Percentiles rank a stretch among this genome's conserved stretches.
Evolutionary conservation across 2,888 invertebrate species (phyloP).

Genomic region (Diachrysia chrysitis): DNA sequence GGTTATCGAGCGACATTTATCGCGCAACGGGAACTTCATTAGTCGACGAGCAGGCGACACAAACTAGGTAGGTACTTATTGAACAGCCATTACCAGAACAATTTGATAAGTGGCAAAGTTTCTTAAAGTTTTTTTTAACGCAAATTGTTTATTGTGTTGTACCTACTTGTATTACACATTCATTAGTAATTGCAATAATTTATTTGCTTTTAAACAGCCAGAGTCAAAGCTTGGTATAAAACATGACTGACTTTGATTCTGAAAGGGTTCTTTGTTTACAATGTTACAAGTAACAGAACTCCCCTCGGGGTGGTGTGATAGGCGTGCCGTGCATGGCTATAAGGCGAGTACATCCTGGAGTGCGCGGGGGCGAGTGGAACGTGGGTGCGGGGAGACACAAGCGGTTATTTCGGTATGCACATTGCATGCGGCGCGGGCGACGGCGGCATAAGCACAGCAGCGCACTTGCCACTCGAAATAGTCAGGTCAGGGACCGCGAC

Average conservation of each 20-base stretch:
- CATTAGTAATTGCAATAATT: conserved; percentile 11
- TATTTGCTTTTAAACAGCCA: not conserved
- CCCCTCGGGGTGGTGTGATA: conserved; percentile 71
- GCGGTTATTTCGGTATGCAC: conserved; percentile 89
- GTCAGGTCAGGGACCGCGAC: conserved; percentile 89
- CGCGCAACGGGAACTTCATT: conserved; percentile 66
- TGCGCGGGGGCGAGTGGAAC: conserved; percentile 61
- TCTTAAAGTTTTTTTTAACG: not conserved
- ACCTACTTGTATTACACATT: not conserved
- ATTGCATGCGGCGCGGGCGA: conserved; percentile 80
- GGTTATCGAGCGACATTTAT: conserved; percentile 83
- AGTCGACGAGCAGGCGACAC: conserved; percentile 32
- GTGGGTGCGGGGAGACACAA: conserved; percentile 75
- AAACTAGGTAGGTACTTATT: conserved; percentile 19
- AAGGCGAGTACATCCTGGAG: conserved; percentile 79
- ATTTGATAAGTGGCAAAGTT: not conserved
- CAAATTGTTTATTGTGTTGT: not conserved
- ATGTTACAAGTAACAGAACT: conserved; percentile 71
- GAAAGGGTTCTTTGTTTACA: conserved; percentile 73
- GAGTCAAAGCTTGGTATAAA: conserved; percentile 40
- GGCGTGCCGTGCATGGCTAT: conserved; percentile 79
- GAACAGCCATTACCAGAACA: conserved; percentile 6
- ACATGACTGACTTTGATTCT: conserved; percentile 54
- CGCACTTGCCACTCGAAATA: conserved; percentile 89
- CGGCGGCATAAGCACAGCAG: conserved; percentile 69